Conservation (phyloP, 2,797 vertebrate species). For the Sebastes kiyomatsui region DNA sequence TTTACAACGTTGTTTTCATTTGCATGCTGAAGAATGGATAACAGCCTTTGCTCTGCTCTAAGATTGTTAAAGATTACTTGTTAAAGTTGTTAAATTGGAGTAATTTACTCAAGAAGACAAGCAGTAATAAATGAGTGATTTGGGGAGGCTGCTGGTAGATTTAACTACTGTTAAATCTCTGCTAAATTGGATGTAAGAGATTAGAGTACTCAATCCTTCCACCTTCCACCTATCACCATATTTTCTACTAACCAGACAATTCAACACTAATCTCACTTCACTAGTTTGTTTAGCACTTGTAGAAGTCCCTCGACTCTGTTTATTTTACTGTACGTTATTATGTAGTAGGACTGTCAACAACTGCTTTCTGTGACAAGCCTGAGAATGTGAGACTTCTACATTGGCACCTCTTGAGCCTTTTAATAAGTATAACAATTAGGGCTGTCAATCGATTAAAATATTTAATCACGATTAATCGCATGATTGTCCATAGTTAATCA, state of each 20-base stretch:
- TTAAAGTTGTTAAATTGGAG: background rate
- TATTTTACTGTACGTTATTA: background rate
- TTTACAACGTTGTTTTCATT: background rate
- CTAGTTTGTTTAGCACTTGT: background rate
- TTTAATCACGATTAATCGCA: too few relatives aligned
- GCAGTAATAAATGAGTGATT: background rate
- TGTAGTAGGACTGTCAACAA: background rate
- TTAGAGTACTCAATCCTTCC: constrained; percentile 16
- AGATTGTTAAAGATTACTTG: background rate
- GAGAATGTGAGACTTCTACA: background rate
- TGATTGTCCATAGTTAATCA: too few relatives aligned
- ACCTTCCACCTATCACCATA: background rate
- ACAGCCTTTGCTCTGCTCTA: background rate
- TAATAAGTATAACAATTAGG: too few relatives aligned
- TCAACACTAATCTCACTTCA: background rate
- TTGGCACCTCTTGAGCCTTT: background rate
- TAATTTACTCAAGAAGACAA: background rate
- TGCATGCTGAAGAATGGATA: background rate
- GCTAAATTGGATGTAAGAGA: background rate
- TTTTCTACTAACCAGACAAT: constrained; percentile 29
- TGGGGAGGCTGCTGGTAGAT: background rate
- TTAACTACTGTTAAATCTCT: background rate
- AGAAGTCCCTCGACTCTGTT: background rate
- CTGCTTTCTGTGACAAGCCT: background rate
- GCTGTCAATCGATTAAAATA: too few relatives aligned